phyloP scores from a whole-genome alignment of 2,797 vertebrate species.

The Neosilurus hyrtlii region DNA sequence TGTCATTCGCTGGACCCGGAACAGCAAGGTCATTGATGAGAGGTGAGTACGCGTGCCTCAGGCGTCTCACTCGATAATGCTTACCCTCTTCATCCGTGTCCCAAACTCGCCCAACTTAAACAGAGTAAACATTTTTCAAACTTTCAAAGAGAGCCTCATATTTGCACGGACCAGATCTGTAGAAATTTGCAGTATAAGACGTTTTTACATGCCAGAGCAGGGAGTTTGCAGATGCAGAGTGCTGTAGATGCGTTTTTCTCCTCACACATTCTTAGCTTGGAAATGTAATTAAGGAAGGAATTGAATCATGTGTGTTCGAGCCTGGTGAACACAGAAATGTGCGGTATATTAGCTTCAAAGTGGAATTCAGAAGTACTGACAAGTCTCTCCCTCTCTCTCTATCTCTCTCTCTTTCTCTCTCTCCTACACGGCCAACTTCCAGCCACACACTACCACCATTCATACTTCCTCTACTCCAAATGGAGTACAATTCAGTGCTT shows the following conservation, averaged over 20 bases:
- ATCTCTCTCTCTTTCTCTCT: background rate
- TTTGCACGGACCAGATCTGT: background rate
- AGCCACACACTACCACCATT: conserved; percentile 30
- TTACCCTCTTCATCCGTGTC: background rate
- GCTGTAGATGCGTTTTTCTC: background rate
- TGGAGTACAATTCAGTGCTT: conserved; percentile 43
- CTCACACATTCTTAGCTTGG: background rate
- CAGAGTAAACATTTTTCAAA: conserved; percentile 4
- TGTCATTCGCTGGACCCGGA: conserved; percentile 78
- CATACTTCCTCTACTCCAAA: conserved; percentile 27
- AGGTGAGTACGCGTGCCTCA: conserved; percentile 61
- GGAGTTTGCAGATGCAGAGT: background rate
- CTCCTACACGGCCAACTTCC: background rate
- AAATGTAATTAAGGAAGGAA: conserved; percentile 2
- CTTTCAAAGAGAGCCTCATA: background rate
- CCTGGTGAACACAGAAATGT: background rate
- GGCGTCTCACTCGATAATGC: background rate
- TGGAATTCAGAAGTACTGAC: background rate
- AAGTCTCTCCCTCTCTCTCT: background rate
- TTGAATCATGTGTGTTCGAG: background rate
- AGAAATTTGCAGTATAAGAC: background rate
- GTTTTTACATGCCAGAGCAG: background rate
- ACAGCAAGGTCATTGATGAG: conserved; percentile 73
- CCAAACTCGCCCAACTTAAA: background rate
- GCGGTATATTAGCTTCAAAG: background rate